Conservation (phyloP, 2,888 invertebrate species). For the Andrena dorsata region DNA sequence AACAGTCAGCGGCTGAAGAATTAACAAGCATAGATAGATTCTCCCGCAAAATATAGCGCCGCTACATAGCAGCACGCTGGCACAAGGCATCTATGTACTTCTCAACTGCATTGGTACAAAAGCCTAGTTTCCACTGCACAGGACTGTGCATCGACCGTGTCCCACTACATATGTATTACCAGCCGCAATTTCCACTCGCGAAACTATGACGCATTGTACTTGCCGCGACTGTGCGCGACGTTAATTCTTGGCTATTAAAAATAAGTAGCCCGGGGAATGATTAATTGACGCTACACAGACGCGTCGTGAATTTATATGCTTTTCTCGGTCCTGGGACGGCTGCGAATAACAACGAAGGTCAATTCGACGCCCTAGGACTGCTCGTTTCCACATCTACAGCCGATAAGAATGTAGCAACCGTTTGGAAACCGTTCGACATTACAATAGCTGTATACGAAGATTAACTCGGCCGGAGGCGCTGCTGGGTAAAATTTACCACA, state of each 20-base stretch:
- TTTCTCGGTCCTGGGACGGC: neutral
- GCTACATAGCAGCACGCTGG: neutral
- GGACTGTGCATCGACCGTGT: slow-evolving; percentile 13
- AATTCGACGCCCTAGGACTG: neutral
- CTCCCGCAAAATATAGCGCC: no score
- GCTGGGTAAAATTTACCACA: no score
- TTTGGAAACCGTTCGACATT: no score
- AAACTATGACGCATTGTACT: slow-evolving; percentile 20
- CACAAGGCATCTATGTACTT: neutral
- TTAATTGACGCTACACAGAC: slow-evolving; percentile 18
- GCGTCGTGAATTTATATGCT: neutral
- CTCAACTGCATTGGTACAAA: slow-evolving; percentile 8
- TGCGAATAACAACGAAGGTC: neutral
- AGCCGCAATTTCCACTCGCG: slow-evolving; percentile 30
- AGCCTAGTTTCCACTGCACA: slow-evolving; percentile 23
- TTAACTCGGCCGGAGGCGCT: no score
- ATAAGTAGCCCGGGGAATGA: slow-evolving; percentile 31
- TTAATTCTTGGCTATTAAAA: slow-evolving; percentile 36
- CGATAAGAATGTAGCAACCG: no score
- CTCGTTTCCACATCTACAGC: no score
- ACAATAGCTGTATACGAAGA: no score
- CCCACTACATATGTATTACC: slow-evolving; percentile 9
- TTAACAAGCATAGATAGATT: no score
- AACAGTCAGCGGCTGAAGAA: no score
- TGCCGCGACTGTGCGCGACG: neutral